Evolutionary conservation across 2,888 invertebrate genomes (phyloP), one percentile per base, ranked within the genome.

Genomic region (Folsomia candida): DNA sequence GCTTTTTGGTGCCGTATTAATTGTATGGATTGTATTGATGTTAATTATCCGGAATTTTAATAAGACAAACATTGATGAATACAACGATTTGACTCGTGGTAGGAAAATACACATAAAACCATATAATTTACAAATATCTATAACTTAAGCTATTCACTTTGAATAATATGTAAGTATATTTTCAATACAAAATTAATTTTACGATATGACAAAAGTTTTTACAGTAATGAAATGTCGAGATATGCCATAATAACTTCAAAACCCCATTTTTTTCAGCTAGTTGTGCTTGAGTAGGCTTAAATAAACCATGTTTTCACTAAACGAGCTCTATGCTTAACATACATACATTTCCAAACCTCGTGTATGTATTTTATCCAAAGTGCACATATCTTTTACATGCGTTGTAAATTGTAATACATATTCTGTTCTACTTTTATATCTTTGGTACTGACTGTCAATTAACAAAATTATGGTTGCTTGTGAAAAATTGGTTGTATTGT

Each of bases 1-100:
- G n/a, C n/a, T n/a, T 14, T 54, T 54, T 54, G 54, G 54, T 54
- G 54, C 54, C 54, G 54, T 54, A 54, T 20, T 54, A 54, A 14
- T 37, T 37, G 37, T 37, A 37, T 9, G 14, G 4, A 14, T 37
- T 37, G 37, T 9, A 9, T 37, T 37, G 14, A 37, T 37, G 4
- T 37, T 37, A 37, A 4, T 9, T 37, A 37, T 9, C 37, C 4
- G 4, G 37, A 37, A 37, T 37, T 37, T 37, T 37, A n/a, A n/a
- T n/a, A n/a, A n/a, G n/a, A n/a, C n/a, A n/a, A n/a, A n/a, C n/a
- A n/a, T n/a, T n/a, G n/a, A n/a, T n/a, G n/a, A n/a, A n/a, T n/a
- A n/a, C n/a, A n/a, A n/a, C n/a, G n/a, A n/a, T n/a, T n/a, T n/a
- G n/a, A n/a, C n/a, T n/a, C n/a, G n/a, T n/a, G n/a, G n/a, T n/a